Evolutionary conservation across 2,797 vertebrate genomes (phyloP).

Genomic region (Neosalanx taihuensis): DNA sequence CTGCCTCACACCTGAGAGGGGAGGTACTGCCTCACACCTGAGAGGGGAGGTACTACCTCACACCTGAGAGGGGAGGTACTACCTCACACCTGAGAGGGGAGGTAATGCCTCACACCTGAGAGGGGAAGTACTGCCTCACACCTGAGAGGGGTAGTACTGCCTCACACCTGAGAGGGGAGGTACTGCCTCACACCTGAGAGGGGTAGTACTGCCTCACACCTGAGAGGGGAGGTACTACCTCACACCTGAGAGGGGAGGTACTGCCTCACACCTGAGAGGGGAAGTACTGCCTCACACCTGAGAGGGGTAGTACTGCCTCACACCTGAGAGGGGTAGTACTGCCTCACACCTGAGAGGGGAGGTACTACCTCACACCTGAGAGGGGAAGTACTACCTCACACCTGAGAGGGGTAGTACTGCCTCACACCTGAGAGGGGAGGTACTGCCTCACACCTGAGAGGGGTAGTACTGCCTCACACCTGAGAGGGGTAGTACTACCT

Average conservation of each 20-base stretch:
- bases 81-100: conserved; percentile 67
- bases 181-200: conserved; percentile 44
- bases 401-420: conserved; percentile 80
- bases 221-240: conserved; percentile 80
- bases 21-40: conserved; percentile 73
- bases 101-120: conserved; percentile 63
- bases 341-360: conserved; percentile 67
- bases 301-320: conserved; percentile 80
- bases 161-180: conserved; percentile 75
- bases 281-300: conserved; percentile 73
- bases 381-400: conserved; percentile 77
- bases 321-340: conserved; percentile 80
- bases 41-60: conserved; percentile 80
- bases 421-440: conserved; percentile 75
- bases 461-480: conserved; percentile 77
- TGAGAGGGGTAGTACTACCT: conserved; percentile 79
- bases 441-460: conserved; percentile 44
- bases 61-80: conserved; percentile 80
- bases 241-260: conserved; percentile 80
- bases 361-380: conserved; percentile 63
- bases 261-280: conserved; percentile 52
- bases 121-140: conserved; percentile 80
- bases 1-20: conserved; percentile 36
- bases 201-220: conserved; percentile 77
- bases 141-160: conserved; percentile 80